Evolutionary conservation across 2,113 vertebrate genomes (phyloP).

Genomic region (Noturus placidus): DNA sequence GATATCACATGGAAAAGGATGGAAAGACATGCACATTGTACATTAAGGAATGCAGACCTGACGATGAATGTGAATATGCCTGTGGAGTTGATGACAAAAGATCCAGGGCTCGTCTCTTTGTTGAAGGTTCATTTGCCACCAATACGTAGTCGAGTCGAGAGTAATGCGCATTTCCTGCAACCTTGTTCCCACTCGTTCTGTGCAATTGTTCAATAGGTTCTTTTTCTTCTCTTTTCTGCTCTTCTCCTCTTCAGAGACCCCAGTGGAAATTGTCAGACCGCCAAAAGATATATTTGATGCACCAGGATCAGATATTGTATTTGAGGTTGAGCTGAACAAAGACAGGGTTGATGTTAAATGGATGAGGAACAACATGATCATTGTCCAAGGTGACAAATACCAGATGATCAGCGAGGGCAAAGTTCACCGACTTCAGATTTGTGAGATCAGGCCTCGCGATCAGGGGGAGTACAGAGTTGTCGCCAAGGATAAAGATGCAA

Average conservation of each 20-base stretch:
- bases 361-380: constrained; percentile 97
- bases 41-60: constrained; percentile 88
- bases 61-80: constrained; percentile 97
- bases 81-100: constrained; percentile 93
- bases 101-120: constrained; percentile 92
- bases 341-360: constrained; percentile 95
- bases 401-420: constrained; percentile 99
- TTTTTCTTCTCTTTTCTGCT: not conserved
- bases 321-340: constrained; percentile 93
- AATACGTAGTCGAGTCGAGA: not conserved
- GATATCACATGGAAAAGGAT: constrained; percentile 92
- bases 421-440: constrained; percentile 90
- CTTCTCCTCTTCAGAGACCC: constrained; percentile 80
- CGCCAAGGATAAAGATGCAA: constrained; percentile 96
- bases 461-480: constrained; percentile 96
- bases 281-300: constrained; percentile 88
- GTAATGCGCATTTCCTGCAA: not conserved
- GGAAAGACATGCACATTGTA: constrained; percentile 83
- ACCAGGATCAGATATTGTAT: constrained; percentile 87
- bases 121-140: constrained; percentile 80
- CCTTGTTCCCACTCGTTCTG: not conserved
- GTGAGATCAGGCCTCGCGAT: constrained; percentile 90
- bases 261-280: constrained; percentile 92
- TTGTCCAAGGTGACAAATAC: constrained; percentile 95
- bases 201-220: not conserved